Evolutionary conservation across 1,140 invertebrate genomes (phyloP).

Genomic region (Steinernema feltiae): DNA sequence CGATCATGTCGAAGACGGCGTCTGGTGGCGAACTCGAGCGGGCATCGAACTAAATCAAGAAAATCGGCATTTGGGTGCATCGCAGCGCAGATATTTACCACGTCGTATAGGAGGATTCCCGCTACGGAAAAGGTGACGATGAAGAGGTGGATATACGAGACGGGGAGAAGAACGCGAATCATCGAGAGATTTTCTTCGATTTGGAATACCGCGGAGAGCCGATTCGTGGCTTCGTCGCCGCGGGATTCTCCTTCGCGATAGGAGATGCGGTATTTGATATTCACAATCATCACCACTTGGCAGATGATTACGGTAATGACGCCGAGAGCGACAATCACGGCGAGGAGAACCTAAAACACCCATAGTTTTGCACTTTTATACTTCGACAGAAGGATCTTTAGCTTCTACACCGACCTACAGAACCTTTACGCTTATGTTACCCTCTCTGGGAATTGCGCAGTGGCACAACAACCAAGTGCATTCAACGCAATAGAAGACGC

Average conservation of each 20-base stretch:
- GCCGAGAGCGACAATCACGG: background rate
- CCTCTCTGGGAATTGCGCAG: too few species aligned
- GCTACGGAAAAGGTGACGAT: background rate
- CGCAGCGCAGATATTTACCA: too few species aligned
- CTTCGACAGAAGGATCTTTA: too few species aligned
- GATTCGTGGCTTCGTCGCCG: background rate
- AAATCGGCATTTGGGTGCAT: too few species aligned
- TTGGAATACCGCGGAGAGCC: constrained; percentile 3
- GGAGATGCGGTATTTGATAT: background rate
- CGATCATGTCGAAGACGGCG: background rate
- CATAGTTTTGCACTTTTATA: too few species aligned
- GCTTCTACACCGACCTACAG: too few species aligned
- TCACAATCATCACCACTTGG: background rate
- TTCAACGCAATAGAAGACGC: too few species aligned
- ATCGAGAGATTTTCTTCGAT: constrained; percentile 5
- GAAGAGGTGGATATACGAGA: background rate
- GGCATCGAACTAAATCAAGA: too few species aligned
- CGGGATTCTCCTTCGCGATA: background rate
- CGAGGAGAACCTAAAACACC: background rate
- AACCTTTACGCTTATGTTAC: too few species aligned
- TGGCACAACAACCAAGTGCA: too few species aligned
- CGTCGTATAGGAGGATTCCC: background rate
- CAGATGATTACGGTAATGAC: background rate
- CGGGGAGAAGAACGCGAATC: background rate
- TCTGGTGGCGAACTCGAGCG: background rate